Percentiles rank a stretch among this genome's conserved stretches.
These are phyloP conservation scores for Acromyrmex charruanus DNA, from an alignment of 1,140 invertebrate species.

Conservation along the genomic window DNA sequence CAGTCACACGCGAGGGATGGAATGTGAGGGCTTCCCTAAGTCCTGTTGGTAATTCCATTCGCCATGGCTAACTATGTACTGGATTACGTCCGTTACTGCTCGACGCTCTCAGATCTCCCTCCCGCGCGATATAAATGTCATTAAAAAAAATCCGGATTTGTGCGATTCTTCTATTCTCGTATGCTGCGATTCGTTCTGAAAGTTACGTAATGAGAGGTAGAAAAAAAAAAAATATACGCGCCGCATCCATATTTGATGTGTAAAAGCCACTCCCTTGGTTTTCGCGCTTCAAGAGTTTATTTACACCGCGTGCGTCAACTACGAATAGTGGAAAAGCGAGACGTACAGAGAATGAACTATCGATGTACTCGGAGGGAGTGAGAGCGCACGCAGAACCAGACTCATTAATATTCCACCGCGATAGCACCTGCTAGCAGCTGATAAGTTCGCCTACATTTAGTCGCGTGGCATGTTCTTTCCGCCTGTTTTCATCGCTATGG, in stretches of 20 bases:
- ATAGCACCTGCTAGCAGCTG: conserved; percentile 73
- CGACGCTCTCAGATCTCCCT: not conserved
- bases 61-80: conserved; percentile 31
- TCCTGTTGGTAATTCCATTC: conserved; percentile 42
- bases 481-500: not conserved
- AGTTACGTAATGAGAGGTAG: conserved; percentile 39
- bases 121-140: not conserved
- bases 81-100: conserved; percentile 32
- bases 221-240: not conserved
- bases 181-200: not conserved
- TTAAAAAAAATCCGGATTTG: conserved; percentile 21
- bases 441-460: conserved; percentile 67
- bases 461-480: conserved; percentile 34
- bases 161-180: not conserved
- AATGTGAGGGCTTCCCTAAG: conserved; percentile 19
- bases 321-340: conserved; percentile 28
- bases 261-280: not conserved
- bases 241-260: not conserved
- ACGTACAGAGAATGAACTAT: conserved; percentile 62
- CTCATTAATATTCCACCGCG: conserved; percentile 72
- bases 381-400: conserved; percentile 64
- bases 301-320: conserved; percentile 2
- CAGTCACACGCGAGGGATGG: not conserved
- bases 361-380: conserved; percentile 17
- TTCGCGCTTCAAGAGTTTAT: conserved; percentile 10